These are phyloP conservation scores for Girardia tigrina DNA, from an alignment of 2,888 invertebrate genomes.

Conservation along the genomic window DNA sequence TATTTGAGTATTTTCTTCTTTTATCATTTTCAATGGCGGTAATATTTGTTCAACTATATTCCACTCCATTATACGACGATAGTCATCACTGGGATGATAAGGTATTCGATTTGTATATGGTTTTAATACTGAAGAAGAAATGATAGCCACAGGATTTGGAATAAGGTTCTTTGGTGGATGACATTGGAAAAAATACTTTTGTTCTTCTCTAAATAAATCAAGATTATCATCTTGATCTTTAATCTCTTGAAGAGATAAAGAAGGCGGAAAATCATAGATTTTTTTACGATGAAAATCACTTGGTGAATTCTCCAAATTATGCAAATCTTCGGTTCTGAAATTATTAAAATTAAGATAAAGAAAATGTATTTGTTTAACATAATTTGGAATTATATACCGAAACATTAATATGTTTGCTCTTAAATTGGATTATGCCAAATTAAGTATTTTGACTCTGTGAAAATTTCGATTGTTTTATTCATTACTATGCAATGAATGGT, in stretches of 20 bases:
- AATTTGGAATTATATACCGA: too few relatives aligned
- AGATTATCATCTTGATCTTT: neutral
- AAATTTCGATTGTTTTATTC: too few relatives aligned
- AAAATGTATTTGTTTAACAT: too few relatives aligned
- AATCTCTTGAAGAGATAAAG: neutral
- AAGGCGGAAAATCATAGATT: neutral
- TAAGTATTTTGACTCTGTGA: too few relatives aligned
- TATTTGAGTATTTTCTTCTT: conserved; percentile 4
- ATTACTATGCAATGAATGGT: too few relatives aligned
- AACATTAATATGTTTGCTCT: too few relatives aligned
- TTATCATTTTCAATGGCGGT: neutral
- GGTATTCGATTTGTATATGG: conserved; percentile 2
- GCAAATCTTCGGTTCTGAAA: neutral
- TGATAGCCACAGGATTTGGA: neutral
- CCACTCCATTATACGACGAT: neutral
- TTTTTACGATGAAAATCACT: neutral
- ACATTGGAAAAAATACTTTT: conserved; percentile 4
- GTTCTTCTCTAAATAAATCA: neutral
- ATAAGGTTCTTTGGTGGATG: neutral
- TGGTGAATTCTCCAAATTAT: neutral
- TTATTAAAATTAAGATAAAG: neutral
- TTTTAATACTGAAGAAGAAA: conserved; percentile 1
- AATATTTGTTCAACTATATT: conserved; percentile 17
- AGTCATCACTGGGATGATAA: conserved; percentile 15
- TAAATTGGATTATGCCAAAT: too few relatives aligned